These are phyloP conservation scores for Oasisia sp. DNA, from an alignment of 2,888 invertebrate genomes.

Conservation along the genomic window DNA sequence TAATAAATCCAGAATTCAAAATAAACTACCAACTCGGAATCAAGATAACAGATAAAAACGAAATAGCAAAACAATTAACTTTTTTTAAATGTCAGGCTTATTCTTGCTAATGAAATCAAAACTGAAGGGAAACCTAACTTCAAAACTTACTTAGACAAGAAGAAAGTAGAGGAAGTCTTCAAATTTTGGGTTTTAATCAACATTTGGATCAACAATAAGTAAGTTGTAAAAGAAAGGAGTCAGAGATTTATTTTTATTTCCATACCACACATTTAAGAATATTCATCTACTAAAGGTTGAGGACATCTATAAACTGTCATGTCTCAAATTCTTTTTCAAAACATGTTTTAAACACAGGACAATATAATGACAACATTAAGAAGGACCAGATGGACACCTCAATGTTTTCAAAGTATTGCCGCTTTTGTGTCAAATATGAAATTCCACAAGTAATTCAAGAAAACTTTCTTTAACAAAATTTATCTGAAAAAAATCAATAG, in stretches of 20 bases:
- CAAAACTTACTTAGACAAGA: neutral
- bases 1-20: neutral
- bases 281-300: neutral
- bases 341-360: neutral
- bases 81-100: neutral
- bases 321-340: neutral
- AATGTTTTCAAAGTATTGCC: no score
- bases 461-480: no score
- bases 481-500: no score
- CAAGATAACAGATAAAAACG: neutral
- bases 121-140: neutral
- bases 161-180: neutral
- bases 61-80: neutral
- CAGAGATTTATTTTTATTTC: no score
- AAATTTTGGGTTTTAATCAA: neutral
- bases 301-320: no score
- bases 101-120: neutral
- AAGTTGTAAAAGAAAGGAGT: no score
- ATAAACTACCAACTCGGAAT: neutral
- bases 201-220: no score
- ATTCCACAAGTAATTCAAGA: no score
- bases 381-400: neutral
- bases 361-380: neutral
- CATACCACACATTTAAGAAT: neutral
- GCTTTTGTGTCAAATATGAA: no score